phyloP scores from a whole-genome alignment of 2,113 vertebrate species.

The Conger conger region DNA sequence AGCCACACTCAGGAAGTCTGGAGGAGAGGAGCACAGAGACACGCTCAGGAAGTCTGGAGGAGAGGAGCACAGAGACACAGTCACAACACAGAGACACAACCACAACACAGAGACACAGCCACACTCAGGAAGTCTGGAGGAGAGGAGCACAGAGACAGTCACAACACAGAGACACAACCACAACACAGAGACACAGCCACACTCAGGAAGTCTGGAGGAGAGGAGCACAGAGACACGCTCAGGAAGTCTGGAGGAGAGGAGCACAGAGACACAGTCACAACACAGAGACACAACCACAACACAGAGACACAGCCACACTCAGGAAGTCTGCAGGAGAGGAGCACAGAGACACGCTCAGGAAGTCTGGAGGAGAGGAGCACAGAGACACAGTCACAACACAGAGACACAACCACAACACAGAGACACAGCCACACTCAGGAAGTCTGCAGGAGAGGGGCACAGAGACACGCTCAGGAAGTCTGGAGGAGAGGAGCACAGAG shows the following conservation, averaged over 20 bases:
- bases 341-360: conserved; percentile 14
- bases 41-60: neutral
- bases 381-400: conserved; percentile 14
- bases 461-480: conserved; percentile 9
- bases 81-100: conserved; percentile 11
- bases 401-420: too few species aligned
- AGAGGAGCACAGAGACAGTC: conserved; percentile 17
- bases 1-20: too few species aligned
- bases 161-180: too few species aligned
- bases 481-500: conserved; percentile 19
- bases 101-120: neutral
- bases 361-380: conserved; percentile 21
- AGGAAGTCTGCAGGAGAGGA: too few species aligned
- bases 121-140: too few species aligned
- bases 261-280: neutral
- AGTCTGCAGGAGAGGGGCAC: conserved; percentile 20
- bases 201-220: too few species aligned
- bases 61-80: neutral
- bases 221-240: conserved; percentile 15
- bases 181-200: neutral
- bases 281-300: conserved; percentile 5
- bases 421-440: too few species aligned
- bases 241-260: neutral
- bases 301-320: neutral
- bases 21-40: conserved; percentile 20